Evolutionary conservation across 2,113 vertebrate genomes (phyloP).

Genomic region (Coturnix japonica): DNA sequence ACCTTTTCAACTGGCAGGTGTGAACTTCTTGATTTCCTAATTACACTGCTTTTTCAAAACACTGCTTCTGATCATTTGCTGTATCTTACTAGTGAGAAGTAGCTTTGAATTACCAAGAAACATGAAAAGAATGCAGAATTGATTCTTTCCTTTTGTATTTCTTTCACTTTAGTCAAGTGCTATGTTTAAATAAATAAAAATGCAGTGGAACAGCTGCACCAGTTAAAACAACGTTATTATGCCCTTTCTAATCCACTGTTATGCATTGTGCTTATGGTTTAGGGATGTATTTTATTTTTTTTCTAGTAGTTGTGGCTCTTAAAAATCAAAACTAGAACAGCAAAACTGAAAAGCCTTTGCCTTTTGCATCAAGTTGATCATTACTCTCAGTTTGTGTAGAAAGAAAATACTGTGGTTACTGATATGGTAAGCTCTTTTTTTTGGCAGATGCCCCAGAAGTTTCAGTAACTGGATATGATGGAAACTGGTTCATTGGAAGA

Average conservation of each 20-base stretch:
- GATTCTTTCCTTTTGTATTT: neutral
- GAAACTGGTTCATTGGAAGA: constrained; percentile 93
- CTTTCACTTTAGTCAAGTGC: neutral
- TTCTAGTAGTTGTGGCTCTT: neutral
- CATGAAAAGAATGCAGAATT: neutral
- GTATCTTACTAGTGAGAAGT: neutral
- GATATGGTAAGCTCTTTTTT: neutral
- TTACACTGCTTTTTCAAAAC: neutral
- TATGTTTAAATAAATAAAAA: neutral
- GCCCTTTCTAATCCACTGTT: neutral
- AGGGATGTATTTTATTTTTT: neutral
- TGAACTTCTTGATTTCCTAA: neutral
- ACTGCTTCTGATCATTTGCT: neutral
- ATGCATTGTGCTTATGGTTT: neutral
- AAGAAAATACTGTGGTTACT: neutral
- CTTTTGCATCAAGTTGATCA: neutral
- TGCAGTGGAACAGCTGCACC: neutral
- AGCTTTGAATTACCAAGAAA: neutral
- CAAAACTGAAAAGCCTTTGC: neutral
- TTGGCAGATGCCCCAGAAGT: constrained; percentile 90
- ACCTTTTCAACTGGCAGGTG: neutral
- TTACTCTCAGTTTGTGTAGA: rapidly evolving
- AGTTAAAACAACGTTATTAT: neutral
- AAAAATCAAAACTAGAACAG: neutral
- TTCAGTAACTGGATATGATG: constrained; percentile 83